These are phyloP conservation scores for Zoanthus sansibaricus DNA, from an alignment of 92 coral and sea anemone species.

Conservation along the genomic window DNA sequence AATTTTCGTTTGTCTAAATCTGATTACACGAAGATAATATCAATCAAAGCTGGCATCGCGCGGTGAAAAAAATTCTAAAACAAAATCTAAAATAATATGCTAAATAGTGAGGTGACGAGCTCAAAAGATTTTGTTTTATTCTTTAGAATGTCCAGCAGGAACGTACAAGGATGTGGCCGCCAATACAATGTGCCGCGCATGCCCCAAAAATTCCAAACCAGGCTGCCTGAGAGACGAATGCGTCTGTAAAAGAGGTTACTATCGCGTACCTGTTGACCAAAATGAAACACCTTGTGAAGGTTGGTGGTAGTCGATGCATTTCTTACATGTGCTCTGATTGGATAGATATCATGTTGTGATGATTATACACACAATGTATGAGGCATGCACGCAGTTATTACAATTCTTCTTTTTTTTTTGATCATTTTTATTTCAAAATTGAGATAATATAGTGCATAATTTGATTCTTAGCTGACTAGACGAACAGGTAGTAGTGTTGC, in stretches of 20 bases:
- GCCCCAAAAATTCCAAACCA: slow-evolving; percentile 20
- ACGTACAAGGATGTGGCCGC: background rate
- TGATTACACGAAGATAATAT: too few relatives aligned
- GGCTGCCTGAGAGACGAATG: slow-evolving; percentile 22
- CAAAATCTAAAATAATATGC: too few relatives aligned
- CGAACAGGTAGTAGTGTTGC: too few relatives aligned
- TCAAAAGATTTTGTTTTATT: background rate
- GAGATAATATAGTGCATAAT: too few relatives aligned
- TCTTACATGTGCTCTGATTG: background rate
- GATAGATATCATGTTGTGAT: background rate
- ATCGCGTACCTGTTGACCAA: slow-evolving; percentile 15
- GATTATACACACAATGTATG: background rate
- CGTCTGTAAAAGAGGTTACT: slow-evolving; percentile 15
- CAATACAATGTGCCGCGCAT: slow-evolving; percentile 10
- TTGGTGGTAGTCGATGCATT: background rate
- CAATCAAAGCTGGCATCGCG: too few relatives aligned
- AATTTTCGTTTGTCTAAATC: too few relatives aligned
- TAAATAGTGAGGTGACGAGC: background rate
- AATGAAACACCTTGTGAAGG: slow-evolving; percentile 17
- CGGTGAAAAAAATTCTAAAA: too few relatives aligned
- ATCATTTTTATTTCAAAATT: too few relatives aligned
- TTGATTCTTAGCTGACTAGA: too few relatives aligned
- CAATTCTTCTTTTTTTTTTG: too few relatives aligned
- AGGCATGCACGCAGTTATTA: too few relatives aligned
- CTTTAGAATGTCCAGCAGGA: slow-evolving; percentile 16